These are phyloP conservation scores for Manis crassicaudata DNA, from an alignment of 2,797 vertebrate genomes.

Conservation along the genomic window DNA sequence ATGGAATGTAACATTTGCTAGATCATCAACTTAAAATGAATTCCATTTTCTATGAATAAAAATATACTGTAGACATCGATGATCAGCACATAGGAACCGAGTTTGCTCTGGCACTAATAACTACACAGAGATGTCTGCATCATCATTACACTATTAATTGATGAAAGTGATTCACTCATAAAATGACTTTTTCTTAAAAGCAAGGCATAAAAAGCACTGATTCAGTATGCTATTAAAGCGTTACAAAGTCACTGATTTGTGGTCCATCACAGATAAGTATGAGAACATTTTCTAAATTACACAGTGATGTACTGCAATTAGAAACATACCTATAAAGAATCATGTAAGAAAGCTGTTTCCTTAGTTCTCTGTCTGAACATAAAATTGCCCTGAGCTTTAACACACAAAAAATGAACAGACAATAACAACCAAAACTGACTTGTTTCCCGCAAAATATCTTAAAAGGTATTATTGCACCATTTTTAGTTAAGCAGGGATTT, in stretches of 20 bases:
- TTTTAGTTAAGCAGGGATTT: slow-evolving; percentile 40
- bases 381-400: slow-evolving; percentile 17
- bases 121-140: slow-evolving; percentile 40
- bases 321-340: slow-evolving; percentile 62
- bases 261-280: slow-evolving; percentile 54
- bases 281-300: slow-evolving; percentile 52
- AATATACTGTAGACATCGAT: not conserved
- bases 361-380: not conserved
- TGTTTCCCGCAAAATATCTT: slow-evolving; percentile 47
- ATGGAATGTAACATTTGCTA: not conserved
- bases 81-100: slow-evolving; percentile 16
- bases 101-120: slow-evolving; percentile 56
- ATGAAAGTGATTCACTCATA: slow-evolving; percentile 44
- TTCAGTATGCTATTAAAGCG: slow-evolving; percentile 69
- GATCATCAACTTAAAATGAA: slow-evolving; percentile 11
- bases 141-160: slow-evolving; percentile 58
- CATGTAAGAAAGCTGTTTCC: slow-evolving; percentile 32
- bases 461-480: slow-evolving; percentile 36
- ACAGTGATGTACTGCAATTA: slow-evolving; percentile 11
- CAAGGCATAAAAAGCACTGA: slow-evolving; percentile 65
- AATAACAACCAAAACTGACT: slow-evolving; percentile 51
- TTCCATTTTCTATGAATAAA: slow-evolving; percentile 30
- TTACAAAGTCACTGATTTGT: slow-evolving; percentile 56
- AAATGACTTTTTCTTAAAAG: slow-evolving; percentile 71
- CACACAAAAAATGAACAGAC: not conserved